Base-by-base conservation (phyloP, 1,140 invertebrate species). In the Campoletis sonorensis region DNA sequence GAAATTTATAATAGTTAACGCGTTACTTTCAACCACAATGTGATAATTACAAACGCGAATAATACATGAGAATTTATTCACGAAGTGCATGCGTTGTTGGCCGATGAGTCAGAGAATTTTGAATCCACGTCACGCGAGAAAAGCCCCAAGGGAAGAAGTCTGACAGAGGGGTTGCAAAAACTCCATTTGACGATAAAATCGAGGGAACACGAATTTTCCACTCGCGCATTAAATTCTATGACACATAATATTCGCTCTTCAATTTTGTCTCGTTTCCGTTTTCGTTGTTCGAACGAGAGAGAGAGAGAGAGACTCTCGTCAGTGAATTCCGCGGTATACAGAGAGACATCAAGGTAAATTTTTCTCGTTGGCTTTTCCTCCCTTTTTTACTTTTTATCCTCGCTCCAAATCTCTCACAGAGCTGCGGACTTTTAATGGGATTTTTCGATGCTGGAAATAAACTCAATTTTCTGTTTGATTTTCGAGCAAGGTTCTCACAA, bases 391-490 rank as follows among this genome's bases (percentile, higher is more conserved):
- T 21, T 1, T 21, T n/a, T 23, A 21, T 58, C 21, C 21, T n/a
- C 54, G 1, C 8, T 58, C 54, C 15, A 15, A 16, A 10, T 21
- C 3, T 23, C 16, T 58, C 54, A 2, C 54, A 10, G 11, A 58
- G 18, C 5, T 18, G 16, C 4, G 21, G 54, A 58, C 18, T 23
- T 23, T 23, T n/a, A 58, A 58, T 23, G 54, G 21, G 54, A 58
- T 2, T 58, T 23, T 18, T 23, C 54, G 21, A 58, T 23, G 54
- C 18, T 58, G 54, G 10, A 23, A 58, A 45, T 45, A 58, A 58
- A 58, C 18, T 58, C 54, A 23, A 58, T 58, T 58, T 58, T 58
- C 49, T n/a, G 18, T 54, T 54, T 54, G 49, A 54, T 54, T 54
- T 54, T 54, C 30, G 7, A 2, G 15, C 18, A 16, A 54, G 21